A percentile compares a stretch with the other conserved stretches of the same genome.
These are phyloP conservation scores for Thysanoteuthis rhombus DNA, from an alignment of 2,888 invertebrate genomes.

Conservation along the genomic window DNA sequence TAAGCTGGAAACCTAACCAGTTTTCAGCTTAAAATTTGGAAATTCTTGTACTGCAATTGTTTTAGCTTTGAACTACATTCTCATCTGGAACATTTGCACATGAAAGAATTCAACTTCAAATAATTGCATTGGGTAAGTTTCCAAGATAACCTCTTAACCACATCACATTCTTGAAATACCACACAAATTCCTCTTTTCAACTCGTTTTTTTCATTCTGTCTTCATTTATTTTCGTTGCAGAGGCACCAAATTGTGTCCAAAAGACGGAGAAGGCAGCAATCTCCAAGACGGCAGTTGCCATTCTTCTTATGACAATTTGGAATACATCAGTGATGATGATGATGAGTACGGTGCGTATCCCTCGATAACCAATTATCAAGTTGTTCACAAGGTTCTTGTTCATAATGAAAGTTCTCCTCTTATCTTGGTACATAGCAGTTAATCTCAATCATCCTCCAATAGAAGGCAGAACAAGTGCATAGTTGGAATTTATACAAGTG, in stretches of 20 bases:
- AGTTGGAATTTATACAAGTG: background rate
- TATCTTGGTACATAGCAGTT: background rate
- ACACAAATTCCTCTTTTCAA: background rate
- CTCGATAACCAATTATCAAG: background rate
- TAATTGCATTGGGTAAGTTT: background rate
- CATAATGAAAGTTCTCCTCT: background rate
- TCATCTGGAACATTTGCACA: too few species aligned
- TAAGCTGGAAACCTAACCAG: too few species aligned
- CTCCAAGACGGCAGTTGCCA: conserved; percentile 53
- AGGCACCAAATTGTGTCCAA: conserved; percentile 33
- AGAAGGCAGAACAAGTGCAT: background rate
- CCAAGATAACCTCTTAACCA: background rate
- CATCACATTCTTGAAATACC: background rate
- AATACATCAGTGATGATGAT: conserved; percentile 54
- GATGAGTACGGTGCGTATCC: conserved; percentile 39
- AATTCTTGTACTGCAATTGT: too few species aligned
- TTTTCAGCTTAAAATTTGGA: too few species aligned
- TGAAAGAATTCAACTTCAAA: background rate
- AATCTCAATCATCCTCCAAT: background rate
- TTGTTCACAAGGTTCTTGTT: background rate
- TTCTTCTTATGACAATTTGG: conserved; percentile 65
- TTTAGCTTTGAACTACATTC: too few species aligned
- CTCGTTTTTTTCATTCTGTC: background rate
- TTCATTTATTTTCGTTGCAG: background rate
- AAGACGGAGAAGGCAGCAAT: conserved; percentile 38